Conservation (phyloP, 2,113 vertebrate species). For the Tachysurus vachellii region DNA sequence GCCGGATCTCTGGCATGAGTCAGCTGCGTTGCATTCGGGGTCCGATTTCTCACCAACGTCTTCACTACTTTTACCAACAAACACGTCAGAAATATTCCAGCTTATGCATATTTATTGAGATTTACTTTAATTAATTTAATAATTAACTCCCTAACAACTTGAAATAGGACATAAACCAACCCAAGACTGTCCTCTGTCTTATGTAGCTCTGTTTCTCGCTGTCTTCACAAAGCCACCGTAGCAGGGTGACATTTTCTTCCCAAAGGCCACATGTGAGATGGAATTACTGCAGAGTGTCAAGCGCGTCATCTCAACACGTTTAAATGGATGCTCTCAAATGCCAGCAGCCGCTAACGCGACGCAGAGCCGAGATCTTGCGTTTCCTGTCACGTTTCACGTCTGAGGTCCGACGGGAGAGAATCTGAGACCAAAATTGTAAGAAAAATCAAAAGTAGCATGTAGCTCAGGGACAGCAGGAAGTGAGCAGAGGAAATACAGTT, state of each 20-base stretch:
- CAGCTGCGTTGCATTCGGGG: background rate
- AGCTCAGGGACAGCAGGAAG: background rate
- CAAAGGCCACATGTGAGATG: constrained; percentile 52
- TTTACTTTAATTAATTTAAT: background rate
- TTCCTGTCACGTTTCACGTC: constrained; percentile 34
- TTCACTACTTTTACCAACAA: background rate
- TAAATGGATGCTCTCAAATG: constrained; percentile 51
- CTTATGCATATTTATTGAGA: too few species aligned
- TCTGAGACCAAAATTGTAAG: background rate
- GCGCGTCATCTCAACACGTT: constrained; percentile 49
- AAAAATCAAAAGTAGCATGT: background rate
- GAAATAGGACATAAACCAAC: constrained; percentile 9
- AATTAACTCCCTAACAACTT: background rate
- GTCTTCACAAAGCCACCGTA: constrained; percentile 26
- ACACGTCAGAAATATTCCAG: too few species aligned
- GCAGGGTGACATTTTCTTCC: constrained; percentile 52
- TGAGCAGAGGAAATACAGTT: background rate
- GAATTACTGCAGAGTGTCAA: constrained; percentile 51
- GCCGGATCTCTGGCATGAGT: background rate
- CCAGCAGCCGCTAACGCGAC: constrained; percentile 35
- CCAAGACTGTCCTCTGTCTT: constrained; percentile 10
- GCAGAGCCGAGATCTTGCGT: background rate
- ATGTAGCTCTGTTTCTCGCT: constrained; percentile 24
- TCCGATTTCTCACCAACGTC: too few species aligned
- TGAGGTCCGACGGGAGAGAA: background rate